These are phyloP conservation scores for Microchirus variegatus DNA, from an alignment of 2,797 vertebrate genomes.

Conservation along the genomic window DNA sequence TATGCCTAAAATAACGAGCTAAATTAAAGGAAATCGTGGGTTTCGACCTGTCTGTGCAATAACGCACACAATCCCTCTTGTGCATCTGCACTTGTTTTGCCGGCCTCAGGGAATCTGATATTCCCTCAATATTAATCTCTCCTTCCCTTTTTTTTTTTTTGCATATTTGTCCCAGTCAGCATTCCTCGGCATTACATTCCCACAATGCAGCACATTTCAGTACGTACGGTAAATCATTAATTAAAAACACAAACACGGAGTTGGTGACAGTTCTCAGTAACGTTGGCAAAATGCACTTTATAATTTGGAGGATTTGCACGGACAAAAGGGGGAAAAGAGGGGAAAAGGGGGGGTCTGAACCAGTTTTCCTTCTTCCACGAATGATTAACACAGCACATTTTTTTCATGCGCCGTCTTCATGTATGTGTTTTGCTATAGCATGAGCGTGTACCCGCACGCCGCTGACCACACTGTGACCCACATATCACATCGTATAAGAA, in stretches of 20 bases:
- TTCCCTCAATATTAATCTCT: slow-evolving; percentile 47
- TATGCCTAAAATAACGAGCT: too few species aligned
- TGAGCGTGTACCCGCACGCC: slow-evolving; percentile 4
- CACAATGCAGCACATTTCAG: slow-evolving; percentile 52
- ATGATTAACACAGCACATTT: slow-evolving; percentile 37
- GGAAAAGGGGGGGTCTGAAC: slow-evolving; percentile 16
- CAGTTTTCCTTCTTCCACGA: slow-evolving; percentile 46
- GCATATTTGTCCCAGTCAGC: slow-evolving; percentile 43
- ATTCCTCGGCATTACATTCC: slow-evolving; percentile 54
- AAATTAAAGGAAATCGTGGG: too few species aligned
- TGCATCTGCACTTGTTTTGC: slow-evolving; percentile 16
- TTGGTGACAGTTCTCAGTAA: slow-evolving; percentile 41
- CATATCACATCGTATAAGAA: slow-evolving; percentile 21
- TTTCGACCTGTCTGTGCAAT: too few species aligned
- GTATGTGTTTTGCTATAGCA: slow-evolving; percentile 15
- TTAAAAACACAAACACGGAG: slow-evolving; percentile 63
- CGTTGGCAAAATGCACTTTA: slow-evolving; percentile 49
- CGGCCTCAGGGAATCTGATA: slow-evolving; percentile 31
- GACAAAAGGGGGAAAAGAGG: too few species aligned
- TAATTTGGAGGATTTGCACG: slow-evolving; percentile 55
- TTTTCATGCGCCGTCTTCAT: slow-evolving; percentile 13
- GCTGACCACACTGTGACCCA: slow-evolving; percentile 33
- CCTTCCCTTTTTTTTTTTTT: slow-evolving; percentile 12
- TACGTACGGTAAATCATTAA: slow-evolving; percentile 70
- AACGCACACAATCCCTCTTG: neutral